phyloP scores from a whole-genome alignment of 2,888 invertebrate species.

The Erpobdella octoculata region DNA sequence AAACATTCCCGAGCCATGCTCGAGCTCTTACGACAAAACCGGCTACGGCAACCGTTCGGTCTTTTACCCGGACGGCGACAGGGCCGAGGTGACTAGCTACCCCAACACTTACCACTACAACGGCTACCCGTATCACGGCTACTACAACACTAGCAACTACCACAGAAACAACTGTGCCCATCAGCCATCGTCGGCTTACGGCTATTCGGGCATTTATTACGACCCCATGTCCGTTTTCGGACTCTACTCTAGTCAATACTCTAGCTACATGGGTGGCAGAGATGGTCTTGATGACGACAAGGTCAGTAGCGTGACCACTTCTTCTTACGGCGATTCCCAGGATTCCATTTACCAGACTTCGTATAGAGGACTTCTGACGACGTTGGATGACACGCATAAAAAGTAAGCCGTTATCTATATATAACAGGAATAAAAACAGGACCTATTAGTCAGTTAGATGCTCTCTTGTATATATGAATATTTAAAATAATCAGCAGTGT shows the following conservation, averaged over 20 bases:
- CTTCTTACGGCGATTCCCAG: not conserved
- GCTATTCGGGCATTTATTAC: not conserved
- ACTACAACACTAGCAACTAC: conserved; percentile 8
- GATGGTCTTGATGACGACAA: not conserved
- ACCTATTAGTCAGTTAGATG: too few species aligned
- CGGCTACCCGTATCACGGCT: not conserved
- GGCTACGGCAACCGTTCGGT: not conserved
- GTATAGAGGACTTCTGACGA: not conserved
- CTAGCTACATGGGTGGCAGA: not conserved
- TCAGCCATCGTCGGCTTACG: conserved; percentile 2
- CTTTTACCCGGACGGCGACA: conserved; percentile 7
- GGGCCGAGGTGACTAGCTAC: not conserved
- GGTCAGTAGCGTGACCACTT: not conserved
- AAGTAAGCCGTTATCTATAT: not conserved
- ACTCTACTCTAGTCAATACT: not conserved
- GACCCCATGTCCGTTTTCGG: conserved; percentile 1
- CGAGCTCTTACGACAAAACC: not conserved
- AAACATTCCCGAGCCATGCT: not conserved
- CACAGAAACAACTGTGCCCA: not conserved
- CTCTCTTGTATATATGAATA: too few species aligned
- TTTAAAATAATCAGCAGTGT: too few species aligned
- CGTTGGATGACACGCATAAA: not conserved
- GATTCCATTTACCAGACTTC: not conserved
- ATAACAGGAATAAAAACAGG: too few species aligned
- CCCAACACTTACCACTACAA: conserved; percentile 11